Evolutionary conservation across 2,113 vertebrate genomes (phyloP).

Genomic region (Oncorhynchus tshawytscha): DNA sequence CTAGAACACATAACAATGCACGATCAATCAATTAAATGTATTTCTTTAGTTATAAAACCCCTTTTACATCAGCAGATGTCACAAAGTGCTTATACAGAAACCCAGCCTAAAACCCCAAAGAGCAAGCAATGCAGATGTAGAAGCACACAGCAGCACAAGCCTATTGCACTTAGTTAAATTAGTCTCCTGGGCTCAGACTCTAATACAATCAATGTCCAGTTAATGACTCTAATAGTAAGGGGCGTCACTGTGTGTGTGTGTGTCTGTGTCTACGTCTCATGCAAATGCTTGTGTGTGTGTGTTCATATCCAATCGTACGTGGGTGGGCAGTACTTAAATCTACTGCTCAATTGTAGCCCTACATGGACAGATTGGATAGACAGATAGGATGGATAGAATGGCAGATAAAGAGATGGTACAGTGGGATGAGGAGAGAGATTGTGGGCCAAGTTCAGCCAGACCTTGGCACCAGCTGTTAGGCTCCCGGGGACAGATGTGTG

Average conservation of each 20-base stretch:
- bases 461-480: conserved; percentile 8
- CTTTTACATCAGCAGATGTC: no score
- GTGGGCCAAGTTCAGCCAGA: conserved; percentile 1
- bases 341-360: no score
- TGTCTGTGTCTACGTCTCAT: no score
- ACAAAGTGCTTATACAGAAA: no score
- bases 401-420: neutral
- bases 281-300: no score
- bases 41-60: no score
- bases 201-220: conserved; percentile 57
- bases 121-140: no score
- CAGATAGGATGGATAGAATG: neutral
- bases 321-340: no score
- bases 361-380: neutral
- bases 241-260: no score
- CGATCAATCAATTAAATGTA: neutral
- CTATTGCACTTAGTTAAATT: conserved; percentile 63
- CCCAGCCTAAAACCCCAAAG: no score
- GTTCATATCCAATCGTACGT: no score
- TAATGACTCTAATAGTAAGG: conserved; percentile 57
- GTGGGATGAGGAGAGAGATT: neutral
- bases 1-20: neutral
- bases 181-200: conserved; percentile 40
- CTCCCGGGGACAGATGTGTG: neutral
- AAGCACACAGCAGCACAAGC: conserved; percentile 19